Percentiles rank a stretch among this genome's conserved stretches.
Conservation (phyloP, 1,140 invertebrate genomes). For the Rhynchophorus ferrugineus region DNA sequence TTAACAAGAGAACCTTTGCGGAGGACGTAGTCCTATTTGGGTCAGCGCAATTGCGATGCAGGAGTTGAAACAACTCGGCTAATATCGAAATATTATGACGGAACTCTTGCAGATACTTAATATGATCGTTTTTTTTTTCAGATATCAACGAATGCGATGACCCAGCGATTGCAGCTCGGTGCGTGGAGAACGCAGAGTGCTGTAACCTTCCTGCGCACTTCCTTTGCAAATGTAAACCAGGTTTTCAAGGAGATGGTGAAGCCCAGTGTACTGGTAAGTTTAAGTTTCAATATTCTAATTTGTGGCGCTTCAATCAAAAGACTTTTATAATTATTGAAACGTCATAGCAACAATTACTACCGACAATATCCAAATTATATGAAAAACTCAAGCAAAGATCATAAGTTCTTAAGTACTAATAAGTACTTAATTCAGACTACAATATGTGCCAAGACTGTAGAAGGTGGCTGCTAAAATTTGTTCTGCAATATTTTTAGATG, state of each 20-base stretch:
- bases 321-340: too few species aligned
- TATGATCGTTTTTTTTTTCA: constrained; percentile 47
- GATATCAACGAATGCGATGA: constrained; percentile 92
- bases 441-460: too few species aligned
- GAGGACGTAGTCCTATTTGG: neutral
- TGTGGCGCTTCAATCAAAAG: neutral
- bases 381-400: too few species aligned
- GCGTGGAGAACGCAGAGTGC: constrained; percentile 87
- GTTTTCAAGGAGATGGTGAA: constrained; percentile 84
- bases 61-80: too few species aligned
- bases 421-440: too few species aligned
- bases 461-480: too few species aligned
- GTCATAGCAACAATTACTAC: too few species aligned
- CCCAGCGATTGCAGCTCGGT: constrained; percentile 69
- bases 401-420: too few species aligned
- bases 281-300: neutral
- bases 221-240: constrained; percentile 86
- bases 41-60: neutral
- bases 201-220: constrained; percentile 91
- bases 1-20: neutral
- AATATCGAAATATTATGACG: too few species aligned
- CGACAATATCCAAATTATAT: too few species aligned
- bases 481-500: too few species aligned
- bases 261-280: constrained; percentile 64
- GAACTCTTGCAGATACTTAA: too few species aligned